These are phyloP conservation scores for Dipodomys stephensi DNA, from an alignment of 2,113 vertebrate genomes.

Conservation along the genomic window DNA sequence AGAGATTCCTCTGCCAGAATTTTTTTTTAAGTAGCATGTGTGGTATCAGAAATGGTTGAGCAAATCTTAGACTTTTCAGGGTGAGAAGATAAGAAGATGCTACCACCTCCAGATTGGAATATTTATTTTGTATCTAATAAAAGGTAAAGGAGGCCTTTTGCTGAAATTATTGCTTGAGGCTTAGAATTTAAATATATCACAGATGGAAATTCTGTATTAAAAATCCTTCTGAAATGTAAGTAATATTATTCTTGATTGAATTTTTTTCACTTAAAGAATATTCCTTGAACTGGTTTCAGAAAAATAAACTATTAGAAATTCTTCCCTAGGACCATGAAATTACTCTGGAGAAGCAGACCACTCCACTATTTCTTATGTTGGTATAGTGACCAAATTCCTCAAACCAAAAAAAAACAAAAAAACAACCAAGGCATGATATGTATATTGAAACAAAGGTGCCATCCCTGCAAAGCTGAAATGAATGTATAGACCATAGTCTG, in stretches of 20 bases:
- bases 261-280: constrained; percentile 62
- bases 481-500: background rate
- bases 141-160: constrained; percentile 51
- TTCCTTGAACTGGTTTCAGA: constrained; percentile 66
- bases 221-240: constrained; percentile 65
- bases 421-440: background rate
- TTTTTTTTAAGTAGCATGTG: background rate
- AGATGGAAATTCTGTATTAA: constrained; percentile 71
- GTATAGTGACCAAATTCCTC: constrained; percentile 19
- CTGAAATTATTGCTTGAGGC: constrained; percentile 67
- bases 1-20: background rate
- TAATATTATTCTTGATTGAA: constrained; percentile 72
- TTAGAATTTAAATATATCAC: constrained; percentile 76
- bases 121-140: constrained; percentile 70
- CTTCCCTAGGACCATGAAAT: constrained; percentile 64
- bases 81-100: background rate
- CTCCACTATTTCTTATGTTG: background rate
- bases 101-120: background rate
- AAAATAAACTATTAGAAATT: constrained; percentile 75
- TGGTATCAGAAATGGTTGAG: background rate
- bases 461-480: background rate
- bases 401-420: background rate
- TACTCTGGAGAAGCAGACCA: constrained; percentile 2
- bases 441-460: constrained; percentile 43
- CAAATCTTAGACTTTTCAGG: background rate